Percentiles rank a stretch among this genome's conserved stretches.
These are phyloP conservation scores for Diploptera punctata DNA, from an alignment of 2,888 invertebrate genomes.

Conservation along the genomic window DNA sequence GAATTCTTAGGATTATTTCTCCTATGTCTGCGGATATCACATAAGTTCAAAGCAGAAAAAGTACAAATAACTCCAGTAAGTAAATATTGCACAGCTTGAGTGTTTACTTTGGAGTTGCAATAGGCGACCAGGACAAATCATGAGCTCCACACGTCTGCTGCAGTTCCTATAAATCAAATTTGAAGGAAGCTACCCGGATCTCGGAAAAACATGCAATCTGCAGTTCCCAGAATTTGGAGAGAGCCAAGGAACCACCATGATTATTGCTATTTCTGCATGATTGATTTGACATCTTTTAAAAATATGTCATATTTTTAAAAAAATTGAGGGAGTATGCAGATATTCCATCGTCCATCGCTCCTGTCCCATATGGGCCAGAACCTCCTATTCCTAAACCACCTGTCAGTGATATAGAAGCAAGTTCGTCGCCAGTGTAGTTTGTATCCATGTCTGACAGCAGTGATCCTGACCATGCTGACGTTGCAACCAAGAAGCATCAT, in stretches of 20 bases:
- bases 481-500: not conserved
- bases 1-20: not conserved
- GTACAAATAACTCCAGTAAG: not conserved
- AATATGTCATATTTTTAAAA: too few relatives aligned
- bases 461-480: not conserved
- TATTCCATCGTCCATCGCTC: not conserved
- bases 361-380: not conserved
- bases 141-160: not conserved
- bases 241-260: not conserved
- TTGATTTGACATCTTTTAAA: not conserved
- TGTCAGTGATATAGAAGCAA: constrained; percentile 1
- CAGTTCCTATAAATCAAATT: not conserved
- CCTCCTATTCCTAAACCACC: not conserved
- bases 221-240: not conserved
- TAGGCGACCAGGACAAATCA: not conserved
- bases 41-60: not conserved
- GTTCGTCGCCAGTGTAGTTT: not conserved
- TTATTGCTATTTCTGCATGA: not conserved
- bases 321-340: not conserved
- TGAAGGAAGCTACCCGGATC: too few relatives aligned
- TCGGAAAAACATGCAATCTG: not conserved
- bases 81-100: not conserved
- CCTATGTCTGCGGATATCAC: not conserved
- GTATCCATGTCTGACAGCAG: not conserved
- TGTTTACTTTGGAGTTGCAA: not conserved